A percentile compares a stretch with the other conserved stretches of the same genome.
phyloP scores from a whole-genome alignment of 2,797 vertebrate species.

The Holocentrus rufus region DNA sequence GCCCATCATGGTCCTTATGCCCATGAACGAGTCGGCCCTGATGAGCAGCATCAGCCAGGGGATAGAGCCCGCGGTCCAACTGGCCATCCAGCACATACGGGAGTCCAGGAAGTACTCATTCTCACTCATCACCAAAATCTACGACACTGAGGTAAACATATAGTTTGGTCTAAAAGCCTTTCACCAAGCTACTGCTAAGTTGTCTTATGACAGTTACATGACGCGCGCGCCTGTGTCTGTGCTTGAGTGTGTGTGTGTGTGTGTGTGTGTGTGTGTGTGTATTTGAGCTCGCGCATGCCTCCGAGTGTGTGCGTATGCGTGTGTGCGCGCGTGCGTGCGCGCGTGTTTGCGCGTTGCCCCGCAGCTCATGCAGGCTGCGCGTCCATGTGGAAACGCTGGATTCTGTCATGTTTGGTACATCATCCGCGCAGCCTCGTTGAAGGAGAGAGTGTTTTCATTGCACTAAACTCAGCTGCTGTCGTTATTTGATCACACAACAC shows the following conservation, averaged over 20 bases:
- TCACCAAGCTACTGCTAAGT: slow-evolving; percentile 36
- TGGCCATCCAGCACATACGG: slow-evolving; percentile 85
- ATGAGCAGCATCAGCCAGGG: slow-evolving; percentile 88
- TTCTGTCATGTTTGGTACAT: slow-evolving; percentile 43
- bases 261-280: slow-evolving; percentile 5
- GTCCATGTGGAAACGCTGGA: slow-evolving; percentile 60
- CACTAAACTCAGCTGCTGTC: slow-evolving; percentile 42
- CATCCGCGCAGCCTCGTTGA: slow-evolving; percentile 48
- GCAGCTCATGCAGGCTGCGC: slow-evolving; percentile 50
- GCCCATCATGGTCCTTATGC: slow-evolving; percentile 88
- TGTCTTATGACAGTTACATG: slow-evolving; percentile 28
- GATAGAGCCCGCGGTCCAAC: slow-evolving; percentile 85
- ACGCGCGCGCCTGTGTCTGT: slow-evolving; percentile 8
- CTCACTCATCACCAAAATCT: slow-evolving; percentile 87
- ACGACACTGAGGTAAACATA: slow-evolving; percentile 85
- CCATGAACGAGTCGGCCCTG: slow-evolving; percentile 86
- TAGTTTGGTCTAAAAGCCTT: slow-evolving; percentile 16
- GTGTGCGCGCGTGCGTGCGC: slow-evolving; percentile 3
- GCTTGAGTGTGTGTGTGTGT: not conserved
- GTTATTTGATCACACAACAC: not conserved
- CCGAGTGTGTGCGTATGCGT: not conserved
- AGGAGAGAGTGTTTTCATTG: slow-evolving; percentile 35
- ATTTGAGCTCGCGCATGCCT: slow-evolving; percentile 2
- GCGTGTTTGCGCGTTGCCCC: slow-evolving; percentile 49
- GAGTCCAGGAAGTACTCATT: slow-evolving; percentile 85